Evolutionary conservation across 2,888 invertebrate species (phyloP).

Genomic region (Ophioninae sp.): DNA sequence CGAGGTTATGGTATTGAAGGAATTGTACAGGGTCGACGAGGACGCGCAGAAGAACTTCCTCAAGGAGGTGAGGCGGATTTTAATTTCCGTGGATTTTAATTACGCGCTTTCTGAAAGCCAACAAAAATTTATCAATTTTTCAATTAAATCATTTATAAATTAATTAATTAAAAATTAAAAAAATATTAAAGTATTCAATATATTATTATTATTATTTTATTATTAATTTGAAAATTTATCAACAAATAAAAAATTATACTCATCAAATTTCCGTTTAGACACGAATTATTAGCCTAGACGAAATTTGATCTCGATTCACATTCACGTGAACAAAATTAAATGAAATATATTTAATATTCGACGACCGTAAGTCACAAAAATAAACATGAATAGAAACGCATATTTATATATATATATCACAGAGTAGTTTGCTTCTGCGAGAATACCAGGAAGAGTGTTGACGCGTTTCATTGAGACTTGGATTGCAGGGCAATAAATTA

Average conservation of each 20-base stretch:
- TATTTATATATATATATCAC: background rate
- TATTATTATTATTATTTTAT: no score
- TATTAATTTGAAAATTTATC: no score
- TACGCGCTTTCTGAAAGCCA: background rate
- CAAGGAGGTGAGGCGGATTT: constrained; percentile 89
- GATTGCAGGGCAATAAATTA: background rate
- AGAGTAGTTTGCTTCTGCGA: background rate
- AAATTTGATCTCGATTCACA: constrained; percentile 1
- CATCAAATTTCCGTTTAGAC: constrained; percentile 9
- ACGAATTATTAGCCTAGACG: background rate
- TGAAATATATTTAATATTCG: background rate
- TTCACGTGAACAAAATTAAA: background rate
- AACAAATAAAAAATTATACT: background rate
- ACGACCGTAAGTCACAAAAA: background rate
- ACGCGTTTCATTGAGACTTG: background rate
- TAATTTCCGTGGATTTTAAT: background rate
- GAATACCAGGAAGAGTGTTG: background rate
- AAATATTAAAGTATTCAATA: no score
- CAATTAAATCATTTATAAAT: background rate
- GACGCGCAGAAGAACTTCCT: constrained; percentile 96
- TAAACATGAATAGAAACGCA: background rate
- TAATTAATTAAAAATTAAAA: no score
- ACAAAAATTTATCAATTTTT: background rate
- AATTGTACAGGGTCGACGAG: constrained; percentile 95
- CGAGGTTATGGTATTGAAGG: constrained; percentile 98